phyloP scores from a whole-genome alignment of 2,888 invertebrate genomes.

The Andrena flavipes region DNA sequence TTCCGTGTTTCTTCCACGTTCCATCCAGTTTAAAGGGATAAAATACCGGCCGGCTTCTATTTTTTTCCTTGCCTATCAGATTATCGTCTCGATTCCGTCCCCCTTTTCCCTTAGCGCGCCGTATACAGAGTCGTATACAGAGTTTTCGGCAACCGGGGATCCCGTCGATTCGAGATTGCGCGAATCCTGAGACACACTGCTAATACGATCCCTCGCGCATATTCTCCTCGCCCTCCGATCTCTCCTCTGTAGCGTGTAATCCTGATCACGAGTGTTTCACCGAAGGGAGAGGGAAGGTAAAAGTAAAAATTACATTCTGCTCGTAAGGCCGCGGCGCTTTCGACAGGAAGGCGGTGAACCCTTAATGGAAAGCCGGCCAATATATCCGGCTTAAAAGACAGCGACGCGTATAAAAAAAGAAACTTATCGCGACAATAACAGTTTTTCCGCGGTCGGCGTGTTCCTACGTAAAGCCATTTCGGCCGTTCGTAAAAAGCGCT shows the following conservation, averaged over 20 bases:
- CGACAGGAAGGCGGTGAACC: neutral
- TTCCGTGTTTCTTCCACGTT: slow-evolving; percentile 54
- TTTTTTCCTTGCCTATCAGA: slow-evolving; percentile 32
- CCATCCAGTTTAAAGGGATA: slow-evolving; percentile 49
- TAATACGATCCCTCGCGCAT: no score
- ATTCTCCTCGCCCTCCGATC: no score
- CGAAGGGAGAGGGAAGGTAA: neutral
- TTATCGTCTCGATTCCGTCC: slow-evolving; percentile 34
- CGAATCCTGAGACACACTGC: no score
- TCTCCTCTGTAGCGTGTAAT: no score
- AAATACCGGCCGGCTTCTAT: slow-evolving; percentile 49
- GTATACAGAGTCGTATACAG: neutral
- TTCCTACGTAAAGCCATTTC: slow-evolving; percentile 53
- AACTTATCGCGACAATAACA: slow-evolving; percentile 64
- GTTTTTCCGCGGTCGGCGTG: slow-evolving; percentile 48
- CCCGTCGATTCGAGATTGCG: neutral
- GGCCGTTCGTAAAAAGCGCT: slow-evolving; percentile 58
- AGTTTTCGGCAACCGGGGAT: neutral
- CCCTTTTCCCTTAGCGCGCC: neutral
- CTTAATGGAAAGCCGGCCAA: slow-evolving; percentile 30
- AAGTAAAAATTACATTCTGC: slow-evolving; percentile 10
- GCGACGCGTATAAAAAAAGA: slow-evolving; percentile 28
- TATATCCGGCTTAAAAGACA: slow-evolving; percentile 41
- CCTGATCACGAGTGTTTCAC: no score
- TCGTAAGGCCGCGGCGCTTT: neutral